These are phyloP conservation scores for Taenioides sp. DNA, from an alignment of 2,797 vertebrate genomes.

Conservation along the genomic window DNA sequence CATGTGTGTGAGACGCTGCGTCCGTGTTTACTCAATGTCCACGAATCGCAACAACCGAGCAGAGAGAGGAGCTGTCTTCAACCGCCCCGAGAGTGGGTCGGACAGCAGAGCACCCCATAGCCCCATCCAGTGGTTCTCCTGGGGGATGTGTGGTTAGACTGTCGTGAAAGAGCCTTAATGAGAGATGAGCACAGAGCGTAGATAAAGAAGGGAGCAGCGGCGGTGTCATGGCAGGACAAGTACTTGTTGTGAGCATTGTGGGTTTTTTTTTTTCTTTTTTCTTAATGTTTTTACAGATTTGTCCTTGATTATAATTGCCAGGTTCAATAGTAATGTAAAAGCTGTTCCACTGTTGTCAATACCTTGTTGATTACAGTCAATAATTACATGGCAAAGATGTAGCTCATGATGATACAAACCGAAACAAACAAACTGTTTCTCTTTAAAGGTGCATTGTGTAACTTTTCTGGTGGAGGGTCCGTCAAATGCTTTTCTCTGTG, in stretches of 20 bases:
- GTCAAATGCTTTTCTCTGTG: too few relatives aligned
- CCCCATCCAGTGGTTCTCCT: constrained; percentile 13
- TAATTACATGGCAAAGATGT: neutral
- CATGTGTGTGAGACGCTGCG: neutral
- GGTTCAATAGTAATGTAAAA: neutral
- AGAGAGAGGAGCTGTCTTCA: neutral
- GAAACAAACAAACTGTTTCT: too few relatives aligned
- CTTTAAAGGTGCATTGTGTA: too few relatives aligned
- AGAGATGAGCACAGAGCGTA: constrained; percentile 34
- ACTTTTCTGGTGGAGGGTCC: too few relatives aligned
- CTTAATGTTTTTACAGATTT: too few relatives aligned
- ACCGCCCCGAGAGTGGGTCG: constrained; percentile 2
- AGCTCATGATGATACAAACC: too few relatives aligned
- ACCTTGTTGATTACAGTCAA: too few relatives aligned
- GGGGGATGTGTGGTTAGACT: constrained; percentile 31
- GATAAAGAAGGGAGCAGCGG: constrained; percentile 11
- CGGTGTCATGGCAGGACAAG: constrained; percentile 6
- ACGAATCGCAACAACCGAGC: constrained; percentile 11
- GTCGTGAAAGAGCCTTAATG: constrained; percentile 36
- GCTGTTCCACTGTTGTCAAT: too few relatives aligned
- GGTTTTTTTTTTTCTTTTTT: too few relatives aligned
- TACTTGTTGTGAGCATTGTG: neutral
- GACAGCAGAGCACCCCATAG: constrained; percentile 15
- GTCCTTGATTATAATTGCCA: neutral
- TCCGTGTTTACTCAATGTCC: constrained; percentile 19